These are phyloP conservation scores for Sussaba pulchella DNA, from an alignment of 2,888 invertebrate species.

Conservation along the genomic window DNA sequence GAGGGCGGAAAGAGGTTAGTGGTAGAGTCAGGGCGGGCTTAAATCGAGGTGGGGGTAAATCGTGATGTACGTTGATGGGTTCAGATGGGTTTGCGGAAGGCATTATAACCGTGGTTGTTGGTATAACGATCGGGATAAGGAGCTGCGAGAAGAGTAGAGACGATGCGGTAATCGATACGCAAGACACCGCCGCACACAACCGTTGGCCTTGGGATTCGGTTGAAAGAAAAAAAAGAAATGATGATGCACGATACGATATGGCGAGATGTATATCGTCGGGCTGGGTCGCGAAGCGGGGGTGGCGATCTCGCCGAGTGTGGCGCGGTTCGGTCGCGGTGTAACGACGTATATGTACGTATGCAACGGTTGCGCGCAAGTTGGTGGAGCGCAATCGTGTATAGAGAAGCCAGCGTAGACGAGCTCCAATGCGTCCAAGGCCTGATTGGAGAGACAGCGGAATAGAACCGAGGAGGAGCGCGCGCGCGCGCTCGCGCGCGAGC, in stretches of 20 bases:
- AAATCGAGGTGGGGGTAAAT: too few species aligned
- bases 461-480: conserved; percentile 24
- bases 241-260: conserved; percentile 51
- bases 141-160: conserved; percentile 16
- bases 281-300: too few species aligned
- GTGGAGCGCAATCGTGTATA: background rate
- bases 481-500: background rate
- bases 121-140: conserved; percentile 14
- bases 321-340: too few species aligned
- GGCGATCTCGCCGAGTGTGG: too few species aligned
- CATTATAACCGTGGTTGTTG: conserved; percentile 13
- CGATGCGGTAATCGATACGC: conserved; percentile 42
- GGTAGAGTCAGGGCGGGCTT: too few species aligned
- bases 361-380: too few species aligned
- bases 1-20: too few species aligned
- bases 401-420: conserved; percentile 22
- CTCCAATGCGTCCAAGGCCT: conserved; percentile 62
- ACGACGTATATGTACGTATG: too few species aligned
- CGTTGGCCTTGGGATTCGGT: conserved; percentile 54
- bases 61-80: too few species aligned
- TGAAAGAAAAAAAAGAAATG: conserved; percentile 32
- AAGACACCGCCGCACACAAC: conserved; percentile 21
- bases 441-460: conserved; percentile 23
- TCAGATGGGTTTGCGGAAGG: conserved; percentile 35
- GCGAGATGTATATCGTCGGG: too few species aligned